A percentile compares a stretch with the other conserved stretches of the same genome.
Conservation (phyloP, 23 tunicate species). For the Trididemnum nubilum region DNA sequence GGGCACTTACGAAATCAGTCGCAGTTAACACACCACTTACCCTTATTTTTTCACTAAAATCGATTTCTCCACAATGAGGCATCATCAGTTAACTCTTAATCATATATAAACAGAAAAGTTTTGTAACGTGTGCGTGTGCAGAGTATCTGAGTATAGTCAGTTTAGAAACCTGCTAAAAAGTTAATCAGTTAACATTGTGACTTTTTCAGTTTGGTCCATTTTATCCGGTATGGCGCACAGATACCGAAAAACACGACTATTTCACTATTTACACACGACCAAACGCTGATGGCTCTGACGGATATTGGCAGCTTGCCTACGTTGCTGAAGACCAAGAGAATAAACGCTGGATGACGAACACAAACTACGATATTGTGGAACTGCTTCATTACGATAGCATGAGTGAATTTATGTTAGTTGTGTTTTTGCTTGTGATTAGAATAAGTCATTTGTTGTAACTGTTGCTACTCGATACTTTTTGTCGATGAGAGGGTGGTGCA, state of each 20-base stretch:
- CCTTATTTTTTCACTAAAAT: no score
- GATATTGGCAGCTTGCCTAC: conserved; percentile 84
- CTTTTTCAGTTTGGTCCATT: conserved; percentile 73
- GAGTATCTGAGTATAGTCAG: no score
- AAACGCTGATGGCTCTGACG: conserved; percentile 47
- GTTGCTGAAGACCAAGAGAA: conserved; percentile 24
- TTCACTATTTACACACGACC: conserved; percentile 86
- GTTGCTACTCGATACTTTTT: no score
- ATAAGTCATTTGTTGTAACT: background rate
- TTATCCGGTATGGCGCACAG: conserved; percentile 58
- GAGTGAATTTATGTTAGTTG: conserved; percentile 68
- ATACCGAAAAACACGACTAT: conserved; percentile 35
- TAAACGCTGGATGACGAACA: conserved; percentile 67
- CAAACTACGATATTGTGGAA: conserved; percentile 67
- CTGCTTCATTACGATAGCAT: conserved; percentile 59
- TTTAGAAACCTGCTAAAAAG: no score
- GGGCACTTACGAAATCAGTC: no score
- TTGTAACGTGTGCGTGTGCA: no score
- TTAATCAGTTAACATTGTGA: no score
- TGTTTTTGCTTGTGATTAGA: background rate
- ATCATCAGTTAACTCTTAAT: no score
- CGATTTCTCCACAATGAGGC: no score
- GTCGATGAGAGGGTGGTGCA: background rate
- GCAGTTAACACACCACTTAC: no score
- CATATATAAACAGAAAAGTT: no score